Conservation (phyloP, 2,888 invertebrate species). For the Osedax frankpressi region DNA sequence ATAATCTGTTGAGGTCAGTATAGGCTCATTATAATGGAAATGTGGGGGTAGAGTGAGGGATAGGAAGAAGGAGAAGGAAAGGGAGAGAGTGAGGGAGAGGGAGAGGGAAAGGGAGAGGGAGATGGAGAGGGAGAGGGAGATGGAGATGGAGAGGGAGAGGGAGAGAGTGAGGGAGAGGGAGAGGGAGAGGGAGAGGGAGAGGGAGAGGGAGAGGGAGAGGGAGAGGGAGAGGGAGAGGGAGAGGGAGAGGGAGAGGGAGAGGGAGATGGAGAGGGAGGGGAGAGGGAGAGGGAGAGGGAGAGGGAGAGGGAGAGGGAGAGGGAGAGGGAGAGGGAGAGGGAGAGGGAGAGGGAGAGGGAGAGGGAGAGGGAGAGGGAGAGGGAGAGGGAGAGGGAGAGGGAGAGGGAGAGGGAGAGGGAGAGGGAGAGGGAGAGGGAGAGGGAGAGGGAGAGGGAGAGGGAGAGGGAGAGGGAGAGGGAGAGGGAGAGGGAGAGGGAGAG, state of each 20-base stretch:
- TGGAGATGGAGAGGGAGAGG: background rate
- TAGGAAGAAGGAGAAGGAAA: background rate
- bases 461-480: background rate
- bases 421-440: background rate
- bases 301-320: background rate
- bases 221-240: background rate
- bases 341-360: background rate
- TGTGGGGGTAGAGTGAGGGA: background rate
- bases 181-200: background rate
- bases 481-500: background rate
- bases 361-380: background rate
- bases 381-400: background rate
- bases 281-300: background rate
- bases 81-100: background rate
- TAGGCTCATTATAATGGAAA: background rate
- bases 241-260: background rate
- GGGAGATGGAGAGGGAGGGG: background rate
- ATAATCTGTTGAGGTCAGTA: slow-evolving; percentile 1
- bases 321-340: background rate
- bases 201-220: background rate
- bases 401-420: background rate
- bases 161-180: background rate
- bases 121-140: background rate
- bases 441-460: background rate
- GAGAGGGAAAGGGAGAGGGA: background rate